Base-by-base conservation (phyloP, 2,888 invertebrate species). In the Venusia cambrica region DNA sequence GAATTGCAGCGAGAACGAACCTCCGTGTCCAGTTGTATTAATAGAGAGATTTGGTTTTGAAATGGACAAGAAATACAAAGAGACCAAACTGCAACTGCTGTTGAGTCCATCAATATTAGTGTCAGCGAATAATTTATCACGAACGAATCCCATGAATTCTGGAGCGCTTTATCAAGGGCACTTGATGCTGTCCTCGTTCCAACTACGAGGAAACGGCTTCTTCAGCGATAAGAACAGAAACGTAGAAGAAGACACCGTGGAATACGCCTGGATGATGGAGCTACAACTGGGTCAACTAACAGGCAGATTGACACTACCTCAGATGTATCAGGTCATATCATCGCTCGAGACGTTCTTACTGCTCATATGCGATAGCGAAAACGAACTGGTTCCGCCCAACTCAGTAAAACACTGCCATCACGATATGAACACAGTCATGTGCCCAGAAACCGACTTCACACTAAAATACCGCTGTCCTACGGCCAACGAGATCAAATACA, bases 231-330 rank as follows among this genome's bases (percentile, higher is more conserved):
- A 95, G 34, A 97, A 96, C 32, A 90, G 97, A 44, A 92, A 93
- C 4, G 88, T 98, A 8, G 97, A 97, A 59, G 94, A 97, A 72
- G 98, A 98, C 58, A 98, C 98, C 0, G 79, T 99, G 7, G 99
- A 99, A 71, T 99, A 99, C 71, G 97, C 95, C 0, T 99, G 99
- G 99, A 88, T 98, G 56, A 92, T 99, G 57, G 99, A 99, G 74
- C 90, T 97, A 2, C 96, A 97, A 54, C 76, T 99, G 20, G 99
- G 99, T 0, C 97, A 98, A 72, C 78, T 99, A 6, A 95, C 94
- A 11, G 98, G 98, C 0, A 94, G 96, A 62, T 84, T 99, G 24
- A 97, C 97, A 0, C 88, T 95, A 11, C 95, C 97, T 0, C 98
- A 94, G 88, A 68, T 98, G 0, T 94, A 96, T 63, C 95, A 97